Base-by-base conservation (phyloP, 2,113 vertebrate genomes). In the Campylorhamphus procurvoides region DNA sequence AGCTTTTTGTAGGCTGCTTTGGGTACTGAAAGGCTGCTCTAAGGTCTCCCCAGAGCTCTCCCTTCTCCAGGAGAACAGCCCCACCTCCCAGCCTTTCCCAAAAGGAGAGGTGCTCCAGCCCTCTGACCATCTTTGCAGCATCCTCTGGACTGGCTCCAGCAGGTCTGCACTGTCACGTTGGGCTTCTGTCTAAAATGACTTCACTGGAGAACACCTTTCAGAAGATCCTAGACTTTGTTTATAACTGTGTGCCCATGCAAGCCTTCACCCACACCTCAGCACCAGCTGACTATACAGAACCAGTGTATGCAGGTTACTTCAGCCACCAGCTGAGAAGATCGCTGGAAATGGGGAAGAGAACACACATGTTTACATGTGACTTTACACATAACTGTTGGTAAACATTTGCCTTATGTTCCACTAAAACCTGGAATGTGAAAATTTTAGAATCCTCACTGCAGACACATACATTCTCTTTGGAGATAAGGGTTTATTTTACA, bases 311-410 rank as follows among this genome's bases (percentile, higher is more conserved):
- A 25, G 37, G 28, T 60, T 44, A 69, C 37, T 89, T 46, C 25
- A 50, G 76, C 22, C 42, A 49, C 42, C 18, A 39, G 8, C 28
- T 55, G 33, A n/a, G 16, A 55, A 15, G 7, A 25, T 16, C 62
- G 28, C n/a, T 63, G 35, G 40, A 63, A 62, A 87, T 42, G 19
- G 33, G 29, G 52, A 33, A 25, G 37, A 71, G 39, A 72, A 62
- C 19, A 33, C 1, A 3, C 16, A 5, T 7, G 59, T 14, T 59
- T 35, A 46, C 1, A 52, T 0, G 12, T n/a, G 42, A 28, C 35
- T 19, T 62, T 6, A 58, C 14, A 37, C 5, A 2, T 17, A 62
- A 44, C 20, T 18, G 9, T 2, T 31, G 20, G 50, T 12, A 87
- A 71, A 77, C 31, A 49, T 27, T 9, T 63, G 14, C 14, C 42